Evolutionary conservation across 2,797 vertebrate species (phyloP).

Genomic region (Sylvia borin): DNA sequence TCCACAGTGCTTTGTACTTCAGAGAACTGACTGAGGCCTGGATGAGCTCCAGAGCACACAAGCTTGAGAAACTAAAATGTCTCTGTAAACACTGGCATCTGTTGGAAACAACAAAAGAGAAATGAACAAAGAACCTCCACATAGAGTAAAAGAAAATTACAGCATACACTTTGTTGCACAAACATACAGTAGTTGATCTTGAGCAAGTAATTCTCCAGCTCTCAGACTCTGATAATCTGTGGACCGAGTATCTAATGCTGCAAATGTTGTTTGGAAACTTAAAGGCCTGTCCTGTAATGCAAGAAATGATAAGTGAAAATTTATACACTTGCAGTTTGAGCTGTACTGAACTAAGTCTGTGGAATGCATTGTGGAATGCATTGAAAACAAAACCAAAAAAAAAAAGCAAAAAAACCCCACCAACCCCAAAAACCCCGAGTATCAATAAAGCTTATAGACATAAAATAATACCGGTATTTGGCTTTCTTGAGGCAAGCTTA

Average conservation of each 20-base stretch:
- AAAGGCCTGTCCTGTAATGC: constrained; percentile 89
- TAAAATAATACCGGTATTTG: constrained; percentile 56
- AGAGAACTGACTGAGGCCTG: constrained; percentile 67
- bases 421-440: constrained; percentile 75
- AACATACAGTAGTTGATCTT: constrained; percentile 78
- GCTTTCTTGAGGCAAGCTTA: constrained; percentile 40
- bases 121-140: constrained; percentile 65
- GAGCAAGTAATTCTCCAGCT: constrained; percentile 83
- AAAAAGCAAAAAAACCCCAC: neutral
- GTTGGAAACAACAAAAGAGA: constrained; percentile 68
- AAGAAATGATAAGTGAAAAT: constrained; percentile 88
- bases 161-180: constrained; percentile 80
- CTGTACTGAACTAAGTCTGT: constrained; percentile 90
- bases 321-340: constrained; percentile 88
- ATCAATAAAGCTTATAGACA: constrained; percentile 99
- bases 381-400: constrained; percentile 60
- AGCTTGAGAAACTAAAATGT: constrained; percentile 83
- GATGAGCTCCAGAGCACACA: constrained; percentile 80
- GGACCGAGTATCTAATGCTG: constrained; percentile 87
- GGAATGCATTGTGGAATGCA: constrained; percentile 99
- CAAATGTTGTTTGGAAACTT: constrained; percentile 85
- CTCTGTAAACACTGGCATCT: constrained; percentile 83
- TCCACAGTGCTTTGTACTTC: constrained; percentile 81
- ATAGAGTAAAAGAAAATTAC: constrained; percentile 44
- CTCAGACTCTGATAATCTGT: constrained; percentile 82